Percentiles rank a stretch among this genome's conserved stretches.
Evolutionary conservation across 2,888 invertebrate genomes (phyloP).

Genomic region (Eucriotettix oculatus): DNA sequence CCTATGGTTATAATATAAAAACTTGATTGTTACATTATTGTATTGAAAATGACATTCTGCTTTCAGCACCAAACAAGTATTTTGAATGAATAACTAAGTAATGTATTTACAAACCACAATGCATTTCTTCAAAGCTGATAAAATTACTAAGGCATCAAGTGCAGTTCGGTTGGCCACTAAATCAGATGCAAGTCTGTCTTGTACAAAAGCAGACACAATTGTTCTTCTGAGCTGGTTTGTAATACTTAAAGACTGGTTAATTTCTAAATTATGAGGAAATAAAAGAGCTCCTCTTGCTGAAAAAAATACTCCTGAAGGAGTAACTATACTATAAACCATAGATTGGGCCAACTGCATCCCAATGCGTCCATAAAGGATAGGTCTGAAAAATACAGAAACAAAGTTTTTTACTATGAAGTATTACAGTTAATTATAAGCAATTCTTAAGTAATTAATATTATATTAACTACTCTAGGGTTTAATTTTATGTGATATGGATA

Average conservation of each 20-base stretch:
- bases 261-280: conserved; percentile 22
- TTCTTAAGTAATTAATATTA: neutral
- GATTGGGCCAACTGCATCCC: conserved; percentile 31
- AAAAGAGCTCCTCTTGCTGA: conserved; percentile 26
- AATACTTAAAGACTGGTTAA: conserved; percentile 21
- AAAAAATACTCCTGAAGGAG: conserved; percentile 26
- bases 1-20: too few species aligned
- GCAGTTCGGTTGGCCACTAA: conserved; percentile 21
- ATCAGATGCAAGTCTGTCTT: conserved; percentile 14
- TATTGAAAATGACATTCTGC: too few species aligned
- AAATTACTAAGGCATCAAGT: conserved; percentile 20
- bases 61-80: too few species aligned
- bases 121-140: conserved; percentile 19
- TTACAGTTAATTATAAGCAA: too few species aligned
- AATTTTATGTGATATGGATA: neutral
- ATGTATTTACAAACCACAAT: too few species aligned
- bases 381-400: conserved; percentile 20
- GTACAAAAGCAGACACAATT: neutral
- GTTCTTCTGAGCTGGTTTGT: neutral
- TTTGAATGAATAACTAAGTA: too few species aligned
- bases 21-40: too few species aligned
- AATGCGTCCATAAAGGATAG: conserved; percentile 31
- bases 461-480: neutral
- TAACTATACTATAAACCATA: conserved; percentile 27
- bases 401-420: neutral